phyloP scores from a whole-genome alignment of 1,140 invertebrate species.

The Elymnias hypermnestra region DNA sequence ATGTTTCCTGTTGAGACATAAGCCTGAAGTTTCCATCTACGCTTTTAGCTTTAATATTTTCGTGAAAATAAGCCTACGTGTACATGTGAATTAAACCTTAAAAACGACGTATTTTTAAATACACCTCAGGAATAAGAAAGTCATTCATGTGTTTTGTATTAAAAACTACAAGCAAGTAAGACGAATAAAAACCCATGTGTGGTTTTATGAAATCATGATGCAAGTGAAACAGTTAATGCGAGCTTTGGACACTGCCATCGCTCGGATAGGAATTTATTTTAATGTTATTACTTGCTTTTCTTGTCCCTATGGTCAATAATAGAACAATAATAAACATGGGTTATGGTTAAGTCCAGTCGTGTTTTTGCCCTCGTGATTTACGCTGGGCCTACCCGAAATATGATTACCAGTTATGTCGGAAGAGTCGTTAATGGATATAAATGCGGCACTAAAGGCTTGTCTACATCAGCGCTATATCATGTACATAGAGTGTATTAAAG shows the following conservation, averaged over 20 bases:
- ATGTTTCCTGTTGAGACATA: conserved; percentile 5
- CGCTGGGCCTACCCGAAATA: conserved; percentile 62
- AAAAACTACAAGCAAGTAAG: no score
- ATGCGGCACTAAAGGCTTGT: conserved; percentile 24
- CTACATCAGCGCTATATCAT: neutral
- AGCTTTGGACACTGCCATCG: no score
- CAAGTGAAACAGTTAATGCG: no score
- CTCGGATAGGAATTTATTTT: no score
- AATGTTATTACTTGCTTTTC: no score
- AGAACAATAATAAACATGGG: conserved; percentile 51
- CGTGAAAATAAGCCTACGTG: conserved; percentile 11
- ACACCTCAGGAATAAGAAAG: no score
- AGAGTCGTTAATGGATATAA: conserved; percentile 69
- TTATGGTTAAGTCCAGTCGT: conserved; percentile 44
- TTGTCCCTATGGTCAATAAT: neutral
- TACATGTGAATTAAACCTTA: conserved; percentile 12
- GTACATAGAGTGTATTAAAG: no score
- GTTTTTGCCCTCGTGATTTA: conserved; percentile 70
- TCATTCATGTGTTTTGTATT: no score
- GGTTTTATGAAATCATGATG: no score
- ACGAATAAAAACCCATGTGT: neutral
- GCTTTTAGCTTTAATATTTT: conserved; percentile 18
- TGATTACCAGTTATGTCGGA: conserved; percentile 65
- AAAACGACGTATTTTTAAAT: no score
- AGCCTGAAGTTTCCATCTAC: conserved; percentile 8